These are phyloP conservation scores for Dissostichus mawsoni DNA, from an alignment of 2,113 vertebrate species.

Conservation along the genomic window DNA sequence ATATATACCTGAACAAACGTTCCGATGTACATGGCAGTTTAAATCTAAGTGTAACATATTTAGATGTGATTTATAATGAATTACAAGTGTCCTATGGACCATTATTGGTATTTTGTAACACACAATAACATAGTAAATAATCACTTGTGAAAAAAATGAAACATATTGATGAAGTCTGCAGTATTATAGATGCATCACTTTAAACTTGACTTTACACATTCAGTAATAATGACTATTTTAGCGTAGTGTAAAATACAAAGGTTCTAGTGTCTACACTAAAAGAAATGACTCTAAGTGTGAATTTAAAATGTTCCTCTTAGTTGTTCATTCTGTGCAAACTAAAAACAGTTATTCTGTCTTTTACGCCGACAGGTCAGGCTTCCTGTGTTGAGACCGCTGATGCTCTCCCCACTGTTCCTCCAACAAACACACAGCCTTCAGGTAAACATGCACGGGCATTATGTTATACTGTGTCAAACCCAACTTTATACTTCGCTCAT, in stretches of 20 bases:
- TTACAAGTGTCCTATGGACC: too few species aligned
- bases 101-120: too few species aligned
- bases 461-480: not conserved
- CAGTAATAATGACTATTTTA: too few species aligned
- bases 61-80: too few species aligned
- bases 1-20: not conserved
- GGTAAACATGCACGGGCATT: slow-evolving; percentile 19
- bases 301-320: not conserved
- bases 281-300: not conserved
- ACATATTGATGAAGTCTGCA: too few species aligned
- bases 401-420: not conserved
- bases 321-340: not conserved
- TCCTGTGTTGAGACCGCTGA: slow-evolving; percentile 7
- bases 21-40: too few species aligned
- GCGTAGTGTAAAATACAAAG: too few species aligned
- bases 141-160: too few species aligned
- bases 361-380: slow-evolving; percentile 43
- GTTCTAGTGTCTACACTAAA: fast-evolving
- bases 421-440: slow-evolving; percentile 21
- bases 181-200: too few species aligned
- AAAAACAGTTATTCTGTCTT: not conserved
- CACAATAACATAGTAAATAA: too few species aligned
- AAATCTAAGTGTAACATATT: too few species aligned
- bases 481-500: not conserved
- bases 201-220: too few species aligned